A percentile compares a stretch with the other conserved stretches of the same genome.
Conservation (phyloP, 2,888 invertebrate genomes). For the Eubasilissa splendida region DNA sequence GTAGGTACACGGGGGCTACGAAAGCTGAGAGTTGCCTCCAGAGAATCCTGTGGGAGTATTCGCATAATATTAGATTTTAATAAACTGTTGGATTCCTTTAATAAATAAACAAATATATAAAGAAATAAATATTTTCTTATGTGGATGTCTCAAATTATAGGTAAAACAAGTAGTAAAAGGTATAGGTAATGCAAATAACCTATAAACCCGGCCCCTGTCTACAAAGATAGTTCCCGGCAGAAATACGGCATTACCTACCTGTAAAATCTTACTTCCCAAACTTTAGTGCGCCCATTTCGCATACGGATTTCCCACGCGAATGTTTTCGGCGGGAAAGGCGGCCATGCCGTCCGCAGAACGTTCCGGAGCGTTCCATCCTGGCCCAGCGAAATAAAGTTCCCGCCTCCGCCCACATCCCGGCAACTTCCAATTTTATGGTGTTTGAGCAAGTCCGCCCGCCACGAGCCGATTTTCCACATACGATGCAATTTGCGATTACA, state of each 20-base stretch:
- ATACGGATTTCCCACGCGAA: constrained; percentile 26
- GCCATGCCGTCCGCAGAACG: background rate
- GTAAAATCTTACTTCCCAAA: background rate
- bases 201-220: background rate
- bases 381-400: constrained; percentile 57
- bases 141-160: too few species aligned
- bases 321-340: constrained; percentile 17
- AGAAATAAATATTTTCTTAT: too few species aligned
- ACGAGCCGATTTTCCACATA: constrained; percentile 58
- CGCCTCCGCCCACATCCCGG: constrained; percentile 69
- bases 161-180: too few species aligned
- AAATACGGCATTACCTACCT: background rate
- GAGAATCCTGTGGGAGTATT: too few species aligned
- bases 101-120: too few species aligned
- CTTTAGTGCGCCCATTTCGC: constrained; percentile 12
- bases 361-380: background rate
- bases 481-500: constrained; percentile 59
- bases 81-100: too few species aligned
- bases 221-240: background rate
- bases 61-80: too few species aligned
- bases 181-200: too few species aligned
- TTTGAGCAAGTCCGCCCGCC: constrained; percentile 69
- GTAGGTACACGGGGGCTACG: too few species aligned
- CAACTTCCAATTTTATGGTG: constrained; percentile 75
- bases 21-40: too few species aligned